Conservation (phyloP, 2,888 invertebrate species). For the Hesperia comma region DNA sequence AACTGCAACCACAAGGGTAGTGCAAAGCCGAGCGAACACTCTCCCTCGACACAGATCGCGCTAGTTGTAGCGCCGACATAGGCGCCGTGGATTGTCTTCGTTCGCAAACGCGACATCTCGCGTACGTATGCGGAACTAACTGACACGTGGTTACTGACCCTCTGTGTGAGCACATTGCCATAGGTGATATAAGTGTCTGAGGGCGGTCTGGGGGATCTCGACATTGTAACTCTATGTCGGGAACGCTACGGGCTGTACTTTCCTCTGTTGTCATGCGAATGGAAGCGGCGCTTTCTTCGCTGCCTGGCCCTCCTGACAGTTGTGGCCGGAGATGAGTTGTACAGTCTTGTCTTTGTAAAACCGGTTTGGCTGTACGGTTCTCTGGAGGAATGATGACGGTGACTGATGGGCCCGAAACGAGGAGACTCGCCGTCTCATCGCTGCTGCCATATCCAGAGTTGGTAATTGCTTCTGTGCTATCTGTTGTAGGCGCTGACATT, state of each 20-base stretch:
- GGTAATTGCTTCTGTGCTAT: constrained; percentile 82
- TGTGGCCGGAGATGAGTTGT: constrained; percentile 90
- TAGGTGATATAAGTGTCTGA: constrained; percentile 81
- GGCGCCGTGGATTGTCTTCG: constrained; percentile 92
- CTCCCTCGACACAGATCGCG: constrained; percentile 93
- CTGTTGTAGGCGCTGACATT: constrained; percentile 80
- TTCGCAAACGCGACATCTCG: constrained; percentile 88
- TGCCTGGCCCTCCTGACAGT: constrained; percentile 89
- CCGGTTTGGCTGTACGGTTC: constrained; percentile 87
- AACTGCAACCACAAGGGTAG: constrained; percentile 85
- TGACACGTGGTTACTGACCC: constrained; percentile 87
- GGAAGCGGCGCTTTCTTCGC: constrained; percentile 88
- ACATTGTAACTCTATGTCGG: constrained; percentile 92
- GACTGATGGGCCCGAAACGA: constrained; percentile 86
- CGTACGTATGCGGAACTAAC: constrained; percentile 86
- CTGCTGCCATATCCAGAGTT: constrained; percentile 89
- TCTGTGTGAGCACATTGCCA: constrained; percentile 84
- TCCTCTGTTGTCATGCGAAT: constrained; percentile 83
- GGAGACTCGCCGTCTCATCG: constrained; percentile 92
- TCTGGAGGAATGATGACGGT: constrained; percentile 78
- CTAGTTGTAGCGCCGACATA: constrained; percentile 89
- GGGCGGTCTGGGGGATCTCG: constrained; percentile 83
- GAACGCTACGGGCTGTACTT: constrained; percentile 89
- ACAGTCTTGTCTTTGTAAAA: constrained; percentile 93
- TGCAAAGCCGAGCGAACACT: constrained; percentile 90